Percentiles rank a stretch among this genome's conserved stretches.
These are phyloP conservation scores for Emesis furor DNA, from an alignment of 2,888 invertebrate genomes.

Conservation along the genomic window DNA sequence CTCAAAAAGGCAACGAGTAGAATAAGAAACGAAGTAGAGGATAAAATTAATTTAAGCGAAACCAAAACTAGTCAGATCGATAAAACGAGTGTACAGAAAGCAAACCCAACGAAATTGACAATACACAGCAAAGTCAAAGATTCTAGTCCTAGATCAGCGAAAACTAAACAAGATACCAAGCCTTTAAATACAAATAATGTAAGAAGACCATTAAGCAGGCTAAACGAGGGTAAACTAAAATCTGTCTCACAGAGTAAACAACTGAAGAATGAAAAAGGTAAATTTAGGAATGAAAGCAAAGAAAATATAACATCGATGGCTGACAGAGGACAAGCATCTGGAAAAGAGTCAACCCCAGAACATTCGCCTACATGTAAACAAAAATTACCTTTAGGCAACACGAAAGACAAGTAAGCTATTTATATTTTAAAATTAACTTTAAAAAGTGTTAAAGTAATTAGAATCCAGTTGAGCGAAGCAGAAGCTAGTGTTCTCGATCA, in stretches of 20 bases:
- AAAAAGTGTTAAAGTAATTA: too few relatives aligned
- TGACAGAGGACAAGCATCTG: slow-evolving; percentile 92
- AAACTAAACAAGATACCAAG: slow-evolving; percentile 79
- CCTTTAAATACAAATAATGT: slow-evolving; percentile 74
- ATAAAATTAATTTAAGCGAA: slow-evolving; percentile 88
- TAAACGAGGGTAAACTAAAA: slow-evolving; percentile 84
- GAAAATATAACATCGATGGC: slow-evolving; percentile 84
- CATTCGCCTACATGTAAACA: slow-evolving; percentile 90
- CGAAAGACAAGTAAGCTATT: slow-evolving; percentile 83
- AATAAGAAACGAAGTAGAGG: slow-evolving; percentile 89
- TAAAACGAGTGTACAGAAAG: slow-evolving; percentile 83
- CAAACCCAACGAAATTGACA: slow-evolving; percentile 87
- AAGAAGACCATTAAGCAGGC: slow-evolving; percentile 83
- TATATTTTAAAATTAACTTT: too few relatives aligned
- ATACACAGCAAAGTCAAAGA: slow-evolving; percentile 88
- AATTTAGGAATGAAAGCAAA: slow-evolving; percentile 83
- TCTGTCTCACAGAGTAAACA: slow-evolving; percentile 77
- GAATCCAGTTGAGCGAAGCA: too few relatives aligned
- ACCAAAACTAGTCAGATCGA: slow-evolving; percentile 89
- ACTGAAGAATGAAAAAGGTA: slow-evolving; percentile 78
- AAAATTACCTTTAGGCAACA: slow-evolving; percentile 75
- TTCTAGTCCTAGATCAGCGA: slow-evolving; percentile 87
- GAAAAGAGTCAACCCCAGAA: slow-evolving; percentile 93
- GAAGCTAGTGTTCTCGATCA: too few relatives aligned
- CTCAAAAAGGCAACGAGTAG: slow-evolving; percentile 90